Evolutionary conservation across 1,140 invertebrate genomes (phyloP), one percentile per base, ranked within the genome.

Genomic region (Hypothenemus hampei): DNA sequence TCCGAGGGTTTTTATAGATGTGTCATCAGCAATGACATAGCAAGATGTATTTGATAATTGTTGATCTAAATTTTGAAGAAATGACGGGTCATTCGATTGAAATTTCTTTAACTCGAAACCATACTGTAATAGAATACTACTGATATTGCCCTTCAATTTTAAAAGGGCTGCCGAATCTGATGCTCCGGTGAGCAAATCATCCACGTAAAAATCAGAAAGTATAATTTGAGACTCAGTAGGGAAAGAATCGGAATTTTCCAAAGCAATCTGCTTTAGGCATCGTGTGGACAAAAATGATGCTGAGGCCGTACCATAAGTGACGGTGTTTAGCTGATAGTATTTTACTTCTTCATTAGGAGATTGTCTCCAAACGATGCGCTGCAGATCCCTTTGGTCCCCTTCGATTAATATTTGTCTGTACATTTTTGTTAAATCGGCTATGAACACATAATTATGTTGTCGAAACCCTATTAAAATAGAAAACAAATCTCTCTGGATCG

Each of bases 391-490:
- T 35, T 74, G 57, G 16, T 55, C 44, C 15, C 44, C 23, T 48
- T 63, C 13, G 2, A 75, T 46, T 11, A 29, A 18, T 19, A 75
- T 60, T 46, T 72, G 70, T 7, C 71, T 52, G 49, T 69, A 75
- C 69, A 74, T 74, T 64, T 73, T 71, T 29, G 50, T 58, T 13
- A 73, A 68, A 53, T 75, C 74, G 0, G 58, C 65, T 4, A 57
- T 59, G 3, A 73, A 45, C 0, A 64, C 69, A 29, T 8, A 8
- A 20, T 48, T 40, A 47, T 69, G 63, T 13, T 54, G 48, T 31
- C 71, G 29, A 56, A 71, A 74, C 1, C 66, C 58, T 1, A 66
- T 21, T 3, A 72, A 8, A 21, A 70, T 56, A 8, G 35, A 11
- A 22, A 60, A 44, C 13, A 72, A 31, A 36, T 68, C 61, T 18